These are phyloP conservation scores for Stenodera caucasica DNA, from an alignment of 2,888 invertebrate genomes.

Conservation along the genomic window DNA sequence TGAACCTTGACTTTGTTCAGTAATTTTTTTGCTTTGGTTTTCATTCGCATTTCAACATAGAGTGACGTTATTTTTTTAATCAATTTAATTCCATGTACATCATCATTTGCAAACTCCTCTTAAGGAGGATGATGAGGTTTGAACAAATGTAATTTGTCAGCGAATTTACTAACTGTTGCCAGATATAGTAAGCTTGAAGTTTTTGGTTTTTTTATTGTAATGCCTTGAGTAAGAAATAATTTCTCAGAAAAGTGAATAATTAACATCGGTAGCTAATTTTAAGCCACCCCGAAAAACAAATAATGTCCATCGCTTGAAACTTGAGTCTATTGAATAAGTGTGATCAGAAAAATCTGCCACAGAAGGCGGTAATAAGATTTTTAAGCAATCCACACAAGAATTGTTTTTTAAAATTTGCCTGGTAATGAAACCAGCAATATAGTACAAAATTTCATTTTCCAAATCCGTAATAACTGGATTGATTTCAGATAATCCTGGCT, in stretches of 20 bases:
- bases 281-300: background rate
- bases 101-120: conserved; percentile 3
- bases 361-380: conserved; percentile 7
- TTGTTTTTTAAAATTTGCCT: conserved; percentile 1
- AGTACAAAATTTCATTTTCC: conserved; percentile 8
- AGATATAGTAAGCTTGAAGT: background rate
- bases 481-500: conserved; percentile 2
- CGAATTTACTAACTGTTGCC: background rate
- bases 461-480: conserved; percentile 5
- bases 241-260: conserved; percentile 3
- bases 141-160: background rate
- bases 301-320: conserved; percentile 1
- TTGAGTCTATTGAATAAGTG: background rate
- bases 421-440: conserved; percentile 6
- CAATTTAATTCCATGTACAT: conserved; percentile 1
- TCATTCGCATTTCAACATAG: background rate
- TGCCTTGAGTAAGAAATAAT: conserved; percentile 3
- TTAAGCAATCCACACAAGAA: background rate
- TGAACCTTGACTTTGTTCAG: background rate
- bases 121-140: background rate
- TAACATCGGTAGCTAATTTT: conserved; percentile 5
- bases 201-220: background rate
- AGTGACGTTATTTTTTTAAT: background rate
- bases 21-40: background rate
- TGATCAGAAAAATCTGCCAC: background rate